These are phyloP conservation scores for Tetramorium bicarinatum DNA, from an alignment of 2,888 invertebrate species.

Conservation along the genomic window DNA sequence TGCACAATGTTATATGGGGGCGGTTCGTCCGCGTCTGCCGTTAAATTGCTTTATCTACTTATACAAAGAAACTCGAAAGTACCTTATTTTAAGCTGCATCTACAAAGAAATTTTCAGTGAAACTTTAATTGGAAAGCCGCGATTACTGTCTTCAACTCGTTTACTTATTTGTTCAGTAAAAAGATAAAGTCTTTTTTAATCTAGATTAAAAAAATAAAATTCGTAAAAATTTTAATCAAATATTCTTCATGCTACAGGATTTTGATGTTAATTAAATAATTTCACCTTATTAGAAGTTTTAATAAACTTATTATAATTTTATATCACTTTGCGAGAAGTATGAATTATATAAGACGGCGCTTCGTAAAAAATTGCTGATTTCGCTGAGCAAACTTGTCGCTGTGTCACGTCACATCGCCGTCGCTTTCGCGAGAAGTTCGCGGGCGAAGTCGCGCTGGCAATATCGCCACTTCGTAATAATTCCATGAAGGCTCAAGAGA, in stretches of 20 bases:
- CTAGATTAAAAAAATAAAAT: not conserved
- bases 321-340: not conserved
- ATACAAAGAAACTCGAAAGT: not conserved
- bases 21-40: not conserved
- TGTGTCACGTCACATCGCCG: not conserved
- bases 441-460: not conserved
- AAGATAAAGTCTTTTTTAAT: not conserved
- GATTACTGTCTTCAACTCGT: not conserved
- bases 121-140: not conserved
- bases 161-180: not conserved
- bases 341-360: not conserved
- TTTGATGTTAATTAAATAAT: not conserved
- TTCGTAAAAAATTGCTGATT: constrained; percentile 13
- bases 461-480: constrained; percentile 31
- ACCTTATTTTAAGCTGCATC: not conserved
- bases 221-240: not conserved
- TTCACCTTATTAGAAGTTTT: not conserved
- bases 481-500: not conserved
- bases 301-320: not conserved
- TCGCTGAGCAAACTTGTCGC: not conserved
- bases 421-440: constrained; percentile 13
- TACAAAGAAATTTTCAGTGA: not conserved
- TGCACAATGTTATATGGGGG: not conserved
- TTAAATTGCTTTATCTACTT: constrained; percentile 9
- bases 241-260: not conserved